Percentiles rank a stretch among this genome's conserved stretches.
These are phyloP conservation scores for Amblyteles armatorius DNA, from an alignment of 2,888 invertebrate genomes.

Conservation along the genomic window DNA sequence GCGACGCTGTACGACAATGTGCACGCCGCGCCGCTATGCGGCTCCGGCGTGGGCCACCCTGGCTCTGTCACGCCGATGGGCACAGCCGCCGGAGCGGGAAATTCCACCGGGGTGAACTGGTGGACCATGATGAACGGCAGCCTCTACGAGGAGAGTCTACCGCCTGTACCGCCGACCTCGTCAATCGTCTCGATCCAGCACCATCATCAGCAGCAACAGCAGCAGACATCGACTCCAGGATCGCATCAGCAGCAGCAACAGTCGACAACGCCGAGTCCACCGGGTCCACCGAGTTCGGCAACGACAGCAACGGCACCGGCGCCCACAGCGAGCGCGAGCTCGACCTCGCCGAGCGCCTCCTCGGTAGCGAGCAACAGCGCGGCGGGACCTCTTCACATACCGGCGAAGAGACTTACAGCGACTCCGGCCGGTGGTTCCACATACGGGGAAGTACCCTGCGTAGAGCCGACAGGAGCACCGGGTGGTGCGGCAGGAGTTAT, in stretches of 20 bases:
- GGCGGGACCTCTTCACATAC: slow-evolving; percentile 94
- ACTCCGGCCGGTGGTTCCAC: slow-evolving; percentile 86
- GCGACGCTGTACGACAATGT: slow-evolving; percentile 94
- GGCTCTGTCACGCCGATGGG: slow-evolving; percentile 84
- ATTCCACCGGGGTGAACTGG: slow-evolving; percentile 94
- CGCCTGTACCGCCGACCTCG: slow-evolving; percentile 84
- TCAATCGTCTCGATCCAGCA: slow-evolving; percentile 85
- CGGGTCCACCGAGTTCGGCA: slow-evolving; percentile 84
- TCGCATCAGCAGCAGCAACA: slow-evolving; percentile 86
- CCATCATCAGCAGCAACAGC: slow-evolving; percentile 73
- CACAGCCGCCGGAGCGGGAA: slow-evolving; percentile 92
- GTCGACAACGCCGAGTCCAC: slow-evolving; percentile 86
- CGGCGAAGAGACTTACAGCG: slow-evolving; percentile 91
- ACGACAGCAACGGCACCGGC: slow-evolving; percentile 80
- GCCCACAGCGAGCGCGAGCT: slow-evolving; percentile 88
- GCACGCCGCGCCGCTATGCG: slow-evolving; percentile 89
- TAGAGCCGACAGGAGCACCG: slow-evolving; percentile 85
- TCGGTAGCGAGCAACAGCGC: slow-evolving; percentile 88
- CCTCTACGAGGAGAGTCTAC: slow-evolving; percentile 90
- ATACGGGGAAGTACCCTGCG: slow-evolving; percentile 83
- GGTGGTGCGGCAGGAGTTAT: slow-evolving; percentile 89
- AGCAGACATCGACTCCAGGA: slow-evolving; percentile 81
- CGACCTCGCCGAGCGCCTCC: slow-evolving; percentile 87
- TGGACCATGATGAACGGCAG: slow-evolving; percentile 94
- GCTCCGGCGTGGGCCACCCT: slow-evolving; percentile 85